Evolutionary conservation across 2,113 vertebrate species (phyloP).

Genomic region (Grallaria varia): DNA sequence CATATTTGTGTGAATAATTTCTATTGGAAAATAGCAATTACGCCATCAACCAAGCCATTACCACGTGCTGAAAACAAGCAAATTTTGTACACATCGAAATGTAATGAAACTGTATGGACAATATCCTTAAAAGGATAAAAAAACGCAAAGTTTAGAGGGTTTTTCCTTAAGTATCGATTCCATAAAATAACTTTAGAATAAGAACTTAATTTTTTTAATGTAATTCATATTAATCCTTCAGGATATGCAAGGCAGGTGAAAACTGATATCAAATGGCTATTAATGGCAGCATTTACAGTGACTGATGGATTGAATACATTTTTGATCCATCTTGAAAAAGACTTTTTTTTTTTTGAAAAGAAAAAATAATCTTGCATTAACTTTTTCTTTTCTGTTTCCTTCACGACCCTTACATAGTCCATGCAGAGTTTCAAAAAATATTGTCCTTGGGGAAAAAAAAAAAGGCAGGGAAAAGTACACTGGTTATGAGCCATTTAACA

Average conservation of each 20-base stretch:
- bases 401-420: neutral
- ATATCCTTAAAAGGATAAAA: neutral
- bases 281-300: neutral
- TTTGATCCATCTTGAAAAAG: neutral
- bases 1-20: neutral
- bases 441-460: neutral
- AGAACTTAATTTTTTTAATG: neutral
- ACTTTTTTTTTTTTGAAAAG: neutral
- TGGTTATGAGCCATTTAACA: neutral
- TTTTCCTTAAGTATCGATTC: neutral
- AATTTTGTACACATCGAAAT: neutral
- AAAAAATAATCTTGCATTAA: neutral
- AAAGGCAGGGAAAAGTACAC: neutral
- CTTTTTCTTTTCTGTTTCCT: neutral
- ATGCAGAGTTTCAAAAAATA: neutral
- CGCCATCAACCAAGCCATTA: neutral
- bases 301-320: neutral
- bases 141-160: neutral
- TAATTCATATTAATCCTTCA: neutral
- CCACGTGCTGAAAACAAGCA: rapidly evolving
- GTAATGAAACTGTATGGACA: neutral
- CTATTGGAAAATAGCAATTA: neutral
- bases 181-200: neutral
- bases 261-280: neutral
- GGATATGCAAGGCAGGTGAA: neutral